phyloP scores from a whole-genome alignment of 2,113 vertebrate genomes.

The Peromyscus maniculatus region DNA sequence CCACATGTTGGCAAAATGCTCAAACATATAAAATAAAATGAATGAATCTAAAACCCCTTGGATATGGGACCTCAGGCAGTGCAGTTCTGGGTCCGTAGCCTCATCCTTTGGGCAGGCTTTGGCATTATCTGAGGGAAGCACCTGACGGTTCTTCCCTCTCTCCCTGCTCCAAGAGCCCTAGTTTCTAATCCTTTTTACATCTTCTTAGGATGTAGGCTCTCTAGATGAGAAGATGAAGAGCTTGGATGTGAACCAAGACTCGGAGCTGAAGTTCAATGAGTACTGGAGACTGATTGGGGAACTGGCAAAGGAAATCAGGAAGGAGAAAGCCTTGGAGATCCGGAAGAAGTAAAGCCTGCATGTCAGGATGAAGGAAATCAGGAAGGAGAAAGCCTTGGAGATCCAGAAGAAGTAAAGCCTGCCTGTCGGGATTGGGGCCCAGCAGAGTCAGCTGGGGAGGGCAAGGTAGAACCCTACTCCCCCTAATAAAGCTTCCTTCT shows the following conservation, averaged over 20 bases:
- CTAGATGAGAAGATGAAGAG: conserved; percentile 88
- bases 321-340: conserved; percentile 73
- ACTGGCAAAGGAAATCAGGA: conserved; percentile 83
- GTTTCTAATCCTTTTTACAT: background rate
- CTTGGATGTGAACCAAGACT: conserved; percentile 86
- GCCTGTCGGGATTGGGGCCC: background rate
- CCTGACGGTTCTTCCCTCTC: background rate
- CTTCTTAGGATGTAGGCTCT: conserved; percentile 81
- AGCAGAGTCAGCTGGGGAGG: background rate
- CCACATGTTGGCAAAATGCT: background rate
- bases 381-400: conserved; percentile 76
- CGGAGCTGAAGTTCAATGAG: conserved; percentile 86
- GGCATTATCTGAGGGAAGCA: background rate
- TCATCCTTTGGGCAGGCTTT: background rate
- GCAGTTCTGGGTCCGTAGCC: background rate
- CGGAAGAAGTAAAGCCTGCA: conserved; percentile 65
- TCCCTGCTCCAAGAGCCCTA: background rate
- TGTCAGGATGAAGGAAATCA: conserved; percentile 65
- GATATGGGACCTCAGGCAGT: background rate
- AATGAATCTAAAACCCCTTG: background rate
- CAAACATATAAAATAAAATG: background rate
- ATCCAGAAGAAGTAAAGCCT: conserved; percentile 60
- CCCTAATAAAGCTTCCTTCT: conserved; percentile 62
- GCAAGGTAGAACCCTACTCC: background rate
- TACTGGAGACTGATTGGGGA: conserved; percentile 89